Evolutionary conservation across 2,888 invertebrate species (phyloP).

Genomic region (Habroteleia sp.): DNA sequence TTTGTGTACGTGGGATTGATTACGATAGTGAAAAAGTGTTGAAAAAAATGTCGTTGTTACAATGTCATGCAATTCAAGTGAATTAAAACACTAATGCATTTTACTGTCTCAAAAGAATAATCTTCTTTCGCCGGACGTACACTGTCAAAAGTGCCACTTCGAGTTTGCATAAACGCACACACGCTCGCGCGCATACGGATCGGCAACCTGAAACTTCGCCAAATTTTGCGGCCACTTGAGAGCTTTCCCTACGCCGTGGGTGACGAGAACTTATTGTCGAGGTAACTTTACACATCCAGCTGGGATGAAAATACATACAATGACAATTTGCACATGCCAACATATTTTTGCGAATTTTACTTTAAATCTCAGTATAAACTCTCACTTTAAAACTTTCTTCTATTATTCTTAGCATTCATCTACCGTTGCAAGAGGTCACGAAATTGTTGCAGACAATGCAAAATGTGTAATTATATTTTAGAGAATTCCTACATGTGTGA

Average conservation of each 20-base stretch:
- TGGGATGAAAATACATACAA: slow-evolving; percentile 30
- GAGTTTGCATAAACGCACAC: slow-evolving; percentile 36
- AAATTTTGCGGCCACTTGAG: slow-evolving; percentile 64
- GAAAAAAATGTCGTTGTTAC: too few relatives aligned
- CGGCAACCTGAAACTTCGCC: slow-evolving; percentile 61
- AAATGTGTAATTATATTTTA: too few relatives aligned
- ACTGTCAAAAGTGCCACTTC: slow-evolving; percentile 53
- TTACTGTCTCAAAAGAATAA: slow-evolving; percentile 16
- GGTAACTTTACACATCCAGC: slow-evolving; percentile 48
- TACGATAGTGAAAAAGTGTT: too few relatives aligned
- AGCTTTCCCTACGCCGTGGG: slow-evolving; percentile 61
- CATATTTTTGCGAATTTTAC: slow-evolving; percentile 42
- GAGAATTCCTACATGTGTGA: too few relatives aligned
- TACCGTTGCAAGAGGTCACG: too few relatives aligned
- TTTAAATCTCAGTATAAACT: too few relatives aligned
- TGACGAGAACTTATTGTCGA: slow-evolving; percentile 67
- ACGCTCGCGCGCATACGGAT: slow-evolving; percentile 10
- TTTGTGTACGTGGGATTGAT: too few relatives aligned
- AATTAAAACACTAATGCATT: slow-evolving; percentile 25
- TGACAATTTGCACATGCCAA: slow-evolving; percentile 45
- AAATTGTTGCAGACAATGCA: too few relatives aligned
- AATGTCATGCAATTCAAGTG: slow-evolving; percentile 1
- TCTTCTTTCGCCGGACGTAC: slow-evolving; percentile 11
- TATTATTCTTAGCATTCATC: too few relatives aligned
- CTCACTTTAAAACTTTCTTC: too few relatives aligned